phyloP scores from a whole-genome alignment of 2,888 invertebrate species.

The Lepidocyrtinus sp. region DNA sequence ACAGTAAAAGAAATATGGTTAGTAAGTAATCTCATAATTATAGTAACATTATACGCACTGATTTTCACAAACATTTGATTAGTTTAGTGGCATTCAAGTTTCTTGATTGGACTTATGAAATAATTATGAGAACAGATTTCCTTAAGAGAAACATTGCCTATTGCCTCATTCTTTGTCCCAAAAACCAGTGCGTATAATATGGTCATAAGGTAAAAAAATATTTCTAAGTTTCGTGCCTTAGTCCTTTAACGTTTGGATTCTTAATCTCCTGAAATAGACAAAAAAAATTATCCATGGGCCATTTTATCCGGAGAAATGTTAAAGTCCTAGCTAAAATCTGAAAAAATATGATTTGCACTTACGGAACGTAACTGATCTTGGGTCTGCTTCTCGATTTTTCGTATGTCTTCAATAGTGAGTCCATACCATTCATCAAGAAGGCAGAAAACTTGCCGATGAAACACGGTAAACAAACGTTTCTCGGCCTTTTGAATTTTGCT shows the following conservation, averaged over 20 bases:
- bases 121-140: too few relatives aligned
- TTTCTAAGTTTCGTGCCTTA: slow-evolving; percentile 74
- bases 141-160: too few relatives aligned
- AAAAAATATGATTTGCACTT: neutral
- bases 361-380: neutral
- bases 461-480: slow-evolving; percentile 41
- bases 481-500: slow-evolving; percentile 75
- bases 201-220: slow-evolving; percentile 43
- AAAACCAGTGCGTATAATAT: too few relatives aligned
- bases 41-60: too few relatives aligned
- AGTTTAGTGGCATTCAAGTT: too few relatives aligned
- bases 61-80: too few relatives aligned
- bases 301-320: slow-evolving; percentile 73
- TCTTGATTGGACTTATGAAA: too few relatives aligned
- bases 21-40: too few relatives aligned
- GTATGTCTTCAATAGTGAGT: neutral
- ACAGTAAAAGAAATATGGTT: too few relatives aligned
- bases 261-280: slow-evolving; percentile 75
- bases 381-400: neutral
- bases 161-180: too few relatives aligned
- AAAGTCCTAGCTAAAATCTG: neutral
- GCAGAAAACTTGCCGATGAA: slow-evolving; percentile 55
- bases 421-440: slow-evolving; percentile 72
- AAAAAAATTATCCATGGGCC: too few relatives aligned
- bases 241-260: slow-evolving; percentile 73